phyloP scores from a whole-genome alignment of 1,140 invertebrate genomes.

The Hylaeus anthracinus region DNA sequence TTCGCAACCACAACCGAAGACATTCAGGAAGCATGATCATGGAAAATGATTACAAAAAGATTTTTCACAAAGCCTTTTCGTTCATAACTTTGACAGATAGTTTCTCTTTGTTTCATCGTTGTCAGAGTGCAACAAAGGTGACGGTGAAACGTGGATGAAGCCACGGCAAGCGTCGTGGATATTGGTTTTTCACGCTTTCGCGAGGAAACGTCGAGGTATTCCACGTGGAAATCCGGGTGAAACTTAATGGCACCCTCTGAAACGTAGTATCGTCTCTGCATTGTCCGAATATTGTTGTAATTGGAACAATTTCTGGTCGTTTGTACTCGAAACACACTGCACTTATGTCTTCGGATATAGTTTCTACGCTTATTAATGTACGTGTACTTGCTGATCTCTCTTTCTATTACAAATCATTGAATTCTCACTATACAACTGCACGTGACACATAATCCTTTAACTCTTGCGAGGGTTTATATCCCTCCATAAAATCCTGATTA shows the following conservation, averaged over 20 bases:
- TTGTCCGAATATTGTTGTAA: conserved; percentile 10
- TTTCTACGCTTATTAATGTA: no score
- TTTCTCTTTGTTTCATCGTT: background rate
- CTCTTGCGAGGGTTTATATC: no score
- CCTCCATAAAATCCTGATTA: no score
- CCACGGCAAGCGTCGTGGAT: background rate
- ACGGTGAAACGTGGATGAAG: background rate
- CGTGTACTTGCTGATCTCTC: no score
- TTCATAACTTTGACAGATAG: no score
- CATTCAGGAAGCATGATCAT: conserved; percentile 33
- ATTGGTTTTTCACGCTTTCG: conserved; percentile 28
- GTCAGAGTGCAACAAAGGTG: background rate
- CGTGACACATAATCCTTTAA: no score
- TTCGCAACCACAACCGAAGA: conserved; percentile 19
- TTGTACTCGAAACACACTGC: no score
- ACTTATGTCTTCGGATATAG: no score
- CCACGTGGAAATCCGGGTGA: conserved; percentile 28
- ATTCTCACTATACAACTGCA: no score
- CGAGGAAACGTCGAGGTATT: background rate
- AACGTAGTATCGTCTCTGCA: conserved; percentile 31
- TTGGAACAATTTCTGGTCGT: background rate
- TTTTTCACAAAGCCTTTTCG: no score
- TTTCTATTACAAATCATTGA: no score
- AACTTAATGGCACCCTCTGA: conserved; percentile 15
- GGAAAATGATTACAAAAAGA: no score